Conservation (phyloP, 2,113 vertebrate species). For the Collichthys lucidus region DNA sequence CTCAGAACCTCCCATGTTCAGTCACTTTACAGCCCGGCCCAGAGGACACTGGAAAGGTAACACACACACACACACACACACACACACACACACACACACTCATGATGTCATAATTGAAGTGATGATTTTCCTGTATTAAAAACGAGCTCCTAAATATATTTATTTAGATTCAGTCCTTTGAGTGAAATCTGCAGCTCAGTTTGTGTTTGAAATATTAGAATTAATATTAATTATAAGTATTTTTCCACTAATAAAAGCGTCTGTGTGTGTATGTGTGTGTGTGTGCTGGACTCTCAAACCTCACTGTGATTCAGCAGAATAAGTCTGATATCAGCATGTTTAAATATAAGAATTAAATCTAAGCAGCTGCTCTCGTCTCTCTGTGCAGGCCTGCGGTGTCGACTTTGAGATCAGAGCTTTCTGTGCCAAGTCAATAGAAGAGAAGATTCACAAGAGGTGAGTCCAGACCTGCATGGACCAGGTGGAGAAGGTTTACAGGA, state of each 20-base stretch:
- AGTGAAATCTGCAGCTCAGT: no score
- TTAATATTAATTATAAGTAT: no score
- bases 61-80: background rate
- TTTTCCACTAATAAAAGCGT: background rate
- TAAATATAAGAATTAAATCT: background rate
- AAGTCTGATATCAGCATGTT: background rate
- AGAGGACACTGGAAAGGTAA: conserved; percentile 94
- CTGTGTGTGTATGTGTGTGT: background rate
- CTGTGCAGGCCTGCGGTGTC: conserved; percentile 90
- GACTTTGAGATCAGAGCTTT: conserved; percentile 95
- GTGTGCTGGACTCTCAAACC: background rate
- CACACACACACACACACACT: no score
- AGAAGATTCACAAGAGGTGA: conserved; percentile 96
- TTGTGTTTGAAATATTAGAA: no score
- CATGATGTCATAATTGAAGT: no score
- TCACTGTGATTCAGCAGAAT: background rate
- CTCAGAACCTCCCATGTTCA: conserved; percentile 93
- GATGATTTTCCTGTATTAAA: background rate
- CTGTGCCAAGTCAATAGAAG: conserved; percentile 92
- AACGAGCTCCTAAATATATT: no score
- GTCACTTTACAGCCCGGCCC: conserved; percentile 94
- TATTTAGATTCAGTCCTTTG: no score
- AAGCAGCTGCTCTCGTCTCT: background rate
- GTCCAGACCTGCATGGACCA: conserved; percentile 9
- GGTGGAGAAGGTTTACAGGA: background rate